Percentiles rank a stretch among this genome's conserved stretches.
phyloP scores from a whole-genome alignment of 1,140 invertebrate species.

The Physella acuta region DNA sequence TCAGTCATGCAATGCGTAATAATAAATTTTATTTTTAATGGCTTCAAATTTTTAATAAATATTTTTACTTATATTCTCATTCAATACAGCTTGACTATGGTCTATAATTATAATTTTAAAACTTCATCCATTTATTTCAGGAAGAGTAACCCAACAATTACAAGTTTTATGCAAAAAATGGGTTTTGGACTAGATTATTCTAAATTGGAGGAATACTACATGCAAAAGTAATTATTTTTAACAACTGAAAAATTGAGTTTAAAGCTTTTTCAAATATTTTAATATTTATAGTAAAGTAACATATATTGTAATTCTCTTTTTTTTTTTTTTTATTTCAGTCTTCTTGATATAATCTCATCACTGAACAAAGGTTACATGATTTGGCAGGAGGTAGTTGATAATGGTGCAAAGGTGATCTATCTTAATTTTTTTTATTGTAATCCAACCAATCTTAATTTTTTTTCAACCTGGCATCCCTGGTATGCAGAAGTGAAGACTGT shows the following conservation, averaged over 20 bases:
- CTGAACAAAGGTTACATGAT: conserved; percentile 69
- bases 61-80: too few species aligned
- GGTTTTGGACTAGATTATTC: conserved; percentile 58
- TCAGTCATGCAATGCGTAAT: too few species aligned
- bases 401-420: conserved; percentile 66
- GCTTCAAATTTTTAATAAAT: too few species aligned
- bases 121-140: too few species aligned
- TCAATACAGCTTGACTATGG: too few species aligned
- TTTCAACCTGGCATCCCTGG: neutral
- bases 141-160: conserved; percentile 75
- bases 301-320: neutral
- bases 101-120: too few species aligned
- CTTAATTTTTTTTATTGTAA: neutral
- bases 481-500: neutral
- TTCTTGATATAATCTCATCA: conserved; percentile 59
- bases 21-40: too few species aligned
- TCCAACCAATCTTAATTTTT: too few species aligned
- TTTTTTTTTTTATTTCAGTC: conserved; percentile 23
- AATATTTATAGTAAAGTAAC: too few species aligned
- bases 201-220: conserved; percentile 71
- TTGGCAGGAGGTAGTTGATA: conserved; percentile 91
- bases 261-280: too few species aligned
- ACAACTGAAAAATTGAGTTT: too few species aligned
- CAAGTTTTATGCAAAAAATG: conserved; percentile 72
- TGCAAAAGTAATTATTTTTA: conserved; percentile 64